Conservation (phyloP, 1,140 invertebrate genomes). For the Drosophila quadrilineata region DNA sequence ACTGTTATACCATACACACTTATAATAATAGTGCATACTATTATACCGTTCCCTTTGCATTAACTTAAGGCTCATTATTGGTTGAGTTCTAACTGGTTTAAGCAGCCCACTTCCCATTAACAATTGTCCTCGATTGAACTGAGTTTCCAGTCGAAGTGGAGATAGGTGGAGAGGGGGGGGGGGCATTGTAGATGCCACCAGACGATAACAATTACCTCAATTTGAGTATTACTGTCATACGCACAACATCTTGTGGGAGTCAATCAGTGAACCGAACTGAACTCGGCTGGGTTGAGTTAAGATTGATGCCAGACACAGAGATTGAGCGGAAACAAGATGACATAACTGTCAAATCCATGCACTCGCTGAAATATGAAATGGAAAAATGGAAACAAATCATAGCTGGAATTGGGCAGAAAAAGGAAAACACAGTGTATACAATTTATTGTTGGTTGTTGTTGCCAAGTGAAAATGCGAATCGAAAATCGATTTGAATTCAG, state of each 20-base stretch:
- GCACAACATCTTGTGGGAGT: slow-evolving; percentile 52
- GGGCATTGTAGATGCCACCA: slow-evolving; percentile 50
- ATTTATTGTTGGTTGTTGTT: too few species aligned
- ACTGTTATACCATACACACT: too few species aligned
- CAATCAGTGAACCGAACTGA: slow-evolving; percentile 41
- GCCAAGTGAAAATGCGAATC: neutral
- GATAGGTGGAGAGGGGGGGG: slow-evolving; percentile 15
- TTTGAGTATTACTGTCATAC: slow-evolving; percentile 26
- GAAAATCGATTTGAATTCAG: neutral
- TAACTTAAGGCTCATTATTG: neutral
- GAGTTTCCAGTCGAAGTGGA: slow-evolving; percentile 13
- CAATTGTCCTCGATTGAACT: slow-evolving; percentile 29
- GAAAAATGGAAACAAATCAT: slow-evolving; percentile 10
- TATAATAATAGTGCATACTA: too few species aligned
- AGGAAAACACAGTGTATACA: too few species aligned
- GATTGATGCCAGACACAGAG: slow-evolving; percentile 45
- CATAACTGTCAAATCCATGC: slow-evolving; percentile 36
- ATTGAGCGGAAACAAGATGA: slow-evolving; percentile 44
- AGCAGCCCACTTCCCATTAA: slow-evolving; percentile 35
- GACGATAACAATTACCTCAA: slow-evolving; percentile 60
- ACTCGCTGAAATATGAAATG: neutral
- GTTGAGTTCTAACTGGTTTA: slow-evolving; percentile 41
- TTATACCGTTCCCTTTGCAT: neutral
- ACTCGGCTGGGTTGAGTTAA: slow-evolving; percentile 31
- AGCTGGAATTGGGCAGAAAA: neutral